phyloP scores from a whole-genome alignment of 2,797 vertebrate species.

The Staurois parvus region DNA sequence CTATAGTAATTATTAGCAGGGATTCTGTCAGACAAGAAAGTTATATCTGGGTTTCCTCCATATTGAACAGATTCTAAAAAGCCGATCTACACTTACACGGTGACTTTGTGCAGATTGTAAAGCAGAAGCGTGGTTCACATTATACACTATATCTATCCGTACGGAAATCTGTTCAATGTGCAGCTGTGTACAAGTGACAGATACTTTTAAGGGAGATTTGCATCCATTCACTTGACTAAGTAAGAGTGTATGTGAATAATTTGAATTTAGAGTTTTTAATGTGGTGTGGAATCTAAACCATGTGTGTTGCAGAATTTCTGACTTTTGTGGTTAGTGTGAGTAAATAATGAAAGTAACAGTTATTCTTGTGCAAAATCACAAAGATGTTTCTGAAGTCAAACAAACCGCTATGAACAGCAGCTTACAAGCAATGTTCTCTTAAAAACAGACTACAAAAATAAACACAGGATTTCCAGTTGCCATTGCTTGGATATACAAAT shows the following conservation, averaged over 20 bases:
- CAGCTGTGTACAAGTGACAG: neutral
- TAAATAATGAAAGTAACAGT: conserved; percentile 52
- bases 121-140: neutral
- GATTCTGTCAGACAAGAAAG: too few species aligned
- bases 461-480: neutral
- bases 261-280: conserved; percentile 23
- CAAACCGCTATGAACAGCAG: neutral
- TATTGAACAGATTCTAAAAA: too few species aligned
- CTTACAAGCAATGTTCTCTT: conserved; percentile 17
- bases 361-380: conserved; percentile 37
- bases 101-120: too few species aligned
- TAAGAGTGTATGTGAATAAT: conserved; percentile 25
- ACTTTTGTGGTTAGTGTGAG: conserved; percentile 28
- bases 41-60: too few species aligned
- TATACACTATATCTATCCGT: neutral
- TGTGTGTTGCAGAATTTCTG: conserved; percentile 36
- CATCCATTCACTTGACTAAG: conserved; percentile 18
- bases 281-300: conserved; percentile 38
- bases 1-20: too few species aligned
- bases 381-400: conserved; percentile 14
- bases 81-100: neutral
- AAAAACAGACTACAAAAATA: neutral
- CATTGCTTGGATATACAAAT: neutral
- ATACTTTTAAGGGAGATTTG: neutral
- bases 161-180: neutral